Conservation (phyloP, 2,888 invertebrate genomes). For the Exephanes ischioxanthus region DNA sequence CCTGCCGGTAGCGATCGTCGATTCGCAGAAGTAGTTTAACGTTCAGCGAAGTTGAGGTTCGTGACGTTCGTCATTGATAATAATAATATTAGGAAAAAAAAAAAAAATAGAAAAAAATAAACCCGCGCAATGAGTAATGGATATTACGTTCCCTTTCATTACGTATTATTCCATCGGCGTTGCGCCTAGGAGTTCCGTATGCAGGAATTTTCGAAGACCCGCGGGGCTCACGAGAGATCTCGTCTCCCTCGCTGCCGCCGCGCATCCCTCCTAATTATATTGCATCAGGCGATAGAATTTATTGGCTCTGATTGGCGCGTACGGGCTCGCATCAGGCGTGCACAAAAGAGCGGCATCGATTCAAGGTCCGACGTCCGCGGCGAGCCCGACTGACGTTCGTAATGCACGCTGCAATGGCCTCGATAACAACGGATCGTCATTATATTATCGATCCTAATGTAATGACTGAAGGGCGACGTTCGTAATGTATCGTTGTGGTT, state of each 20-base stretch:
- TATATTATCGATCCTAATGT: conserved; percentile 64
- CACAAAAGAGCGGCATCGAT: conserved; percentile 70
- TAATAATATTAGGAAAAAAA: conserved; percentile 1
- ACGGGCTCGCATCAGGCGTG: conserved; percentile 76
- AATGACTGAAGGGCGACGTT: neutral
- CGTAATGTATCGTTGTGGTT: conserved; percentile 37
- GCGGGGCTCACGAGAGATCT: conserved; percentile 32
- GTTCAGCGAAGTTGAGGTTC: conserved; percentile 9
- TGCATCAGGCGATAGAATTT: conserved; percentile 78
- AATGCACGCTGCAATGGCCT: conserved; percentile 69
- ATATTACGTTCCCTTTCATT: conserved; percentile 36
- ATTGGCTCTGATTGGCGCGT: conserved; percentile 79
- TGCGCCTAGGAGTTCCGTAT: conserved; percentile 34
- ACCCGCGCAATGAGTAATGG: conserved; percentile 28
- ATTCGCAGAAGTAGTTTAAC: conserved; percentile 32
- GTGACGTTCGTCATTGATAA: neutral
- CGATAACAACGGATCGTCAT: conserved; percentile 74
- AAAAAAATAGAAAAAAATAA: conserved; percentile 10
- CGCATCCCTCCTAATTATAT: conserved; percentile 77
- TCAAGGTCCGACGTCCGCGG: conserved; percentile 76
- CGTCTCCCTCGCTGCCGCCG: conserved; percentile 11
- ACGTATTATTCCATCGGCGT: conserved; percentile 42
- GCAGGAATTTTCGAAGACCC: conserved; percentile 54
- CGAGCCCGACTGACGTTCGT: conserved; percentile 51
- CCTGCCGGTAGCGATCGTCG: conserved; percentile 1